Percentiles rank a stretch among this genome's conserved stretches.
Conservation (phyloP, 2,113 vertebrate species). For the Ophiodon elongatus region DNA sequence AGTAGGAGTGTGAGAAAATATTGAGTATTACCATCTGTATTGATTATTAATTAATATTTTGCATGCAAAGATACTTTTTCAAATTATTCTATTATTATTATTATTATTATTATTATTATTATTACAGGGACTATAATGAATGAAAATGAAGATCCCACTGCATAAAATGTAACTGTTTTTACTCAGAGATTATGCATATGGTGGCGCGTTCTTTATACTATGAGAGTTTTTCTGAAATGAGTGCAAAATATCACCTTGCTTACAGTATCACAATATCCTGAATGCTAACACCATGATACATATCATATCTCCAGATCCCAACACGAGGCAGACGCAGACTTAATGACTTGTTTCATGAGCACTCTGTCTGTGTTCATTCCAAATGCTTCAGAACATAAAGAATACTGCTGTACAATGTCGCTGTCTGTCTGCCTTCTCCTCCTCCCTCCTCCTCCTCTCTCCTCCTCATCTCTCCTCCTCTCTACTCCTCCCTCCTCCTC, state of each 20-base stretch:
- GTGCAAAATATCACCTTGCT: not conserved
- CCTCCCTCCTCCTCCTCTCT: too few relatives aligned
- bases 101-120: not conserved
- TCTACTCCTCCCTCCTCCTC: not conserved
- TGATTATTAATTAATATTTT: not conserved
- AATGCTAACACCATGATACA: not conserved
- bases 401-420: slow-evolving; percentile 5
- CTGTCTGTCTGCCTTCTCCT: not conserved
- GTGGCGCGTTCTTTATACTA: not conserved
- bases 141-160: not conserved
- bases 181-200: not conserved
- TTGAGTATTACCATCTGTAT: not conserved
- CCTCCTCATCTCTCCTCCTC: too few relatives aligned
- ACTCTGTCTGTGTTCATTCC: not conserved
- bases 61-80: not conserved
- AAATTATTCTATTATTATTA: too few relatives aligned
- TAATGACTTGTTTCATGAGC: too few relatives aligned
- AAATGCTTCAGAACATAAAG: slow-evolving; percentile 3
- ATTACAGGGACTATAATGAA: not conserved
- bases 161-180: not conserved
- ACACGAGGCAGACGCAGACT: not conserved
- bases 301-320: not conserved
- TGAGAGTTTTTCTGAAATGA: not conserved
- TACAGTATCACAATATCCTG: not conserved
- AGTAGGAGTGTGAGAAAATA: not conserved